phyloP scores from a whole-genome alignment of 2,888 invertebrate species.

The Trichogramma evanescens region DNA sequence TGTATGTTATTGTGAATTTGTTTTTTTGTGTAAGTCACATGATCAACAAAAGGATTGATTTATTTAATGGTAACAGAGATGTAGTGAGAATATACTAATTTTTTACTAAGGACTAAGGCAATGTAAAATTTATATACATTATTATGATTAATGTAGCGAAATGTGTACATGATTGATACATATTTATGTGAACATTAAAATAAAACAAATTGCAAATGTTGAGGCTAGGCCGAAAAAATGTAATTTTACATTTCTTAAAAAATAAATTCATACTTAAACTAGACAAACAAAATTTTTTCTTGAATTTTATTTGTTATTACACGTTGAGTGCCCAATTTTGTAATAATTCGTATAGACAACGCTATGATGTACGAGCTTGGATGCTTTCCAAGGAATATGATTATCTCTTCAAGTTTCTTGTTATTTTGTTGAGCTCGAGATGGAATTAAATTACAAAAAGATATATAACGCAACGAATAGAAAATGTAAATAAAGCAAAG shows the following conservation, averaged over 20 bases:
- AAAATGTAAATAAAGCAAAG: too few species aligned
- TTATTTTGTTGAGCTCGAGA: too few species aligned
- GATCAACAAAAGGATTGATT: constrained; percentile 17
- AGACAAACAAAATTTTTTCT: too few species aligned
- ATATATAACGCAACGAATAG: too few species aligned
- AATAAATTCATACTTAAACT: constrained; percentile 13
- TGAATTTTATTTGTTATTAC: too few species aligned
- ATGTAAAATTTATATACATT: constrained; percentile 24
- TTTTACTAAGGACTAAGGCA: constrained; percentile 21
- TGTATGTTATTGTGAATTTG: constrained; percentile 16
- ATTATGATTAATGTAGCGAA: constrained; percentile 21
- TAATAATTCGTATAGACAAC: too few species aligned
- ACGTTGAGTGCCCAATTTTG: too few species aligned
- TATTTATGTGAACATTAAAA: constrained; percentile 13
- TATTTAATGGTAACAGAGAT: constrained; percentile 21
- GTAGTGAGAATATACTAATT: constrained; percentile 19
- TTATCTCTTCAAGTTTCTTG: too few species aligned
- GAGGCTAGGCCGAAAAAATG: constrained; percentile 3
- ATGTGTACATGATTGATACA: constrained; percentile 17
- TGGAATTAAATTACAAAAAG: too few species aligned
- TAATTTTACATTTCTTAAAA: constrained; percentile 17
- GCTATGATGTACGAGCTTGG: too few species aligned
- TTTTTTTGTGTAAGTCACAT: constrained; percentile 15
- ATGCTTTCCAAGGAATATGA: too few species aligned
- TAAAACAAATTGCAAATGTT: constrained; percentile 10